Conservation (phyloP, 2,888 invertebrate genomes). For the Lissocephala sabroskyi region DNA sequence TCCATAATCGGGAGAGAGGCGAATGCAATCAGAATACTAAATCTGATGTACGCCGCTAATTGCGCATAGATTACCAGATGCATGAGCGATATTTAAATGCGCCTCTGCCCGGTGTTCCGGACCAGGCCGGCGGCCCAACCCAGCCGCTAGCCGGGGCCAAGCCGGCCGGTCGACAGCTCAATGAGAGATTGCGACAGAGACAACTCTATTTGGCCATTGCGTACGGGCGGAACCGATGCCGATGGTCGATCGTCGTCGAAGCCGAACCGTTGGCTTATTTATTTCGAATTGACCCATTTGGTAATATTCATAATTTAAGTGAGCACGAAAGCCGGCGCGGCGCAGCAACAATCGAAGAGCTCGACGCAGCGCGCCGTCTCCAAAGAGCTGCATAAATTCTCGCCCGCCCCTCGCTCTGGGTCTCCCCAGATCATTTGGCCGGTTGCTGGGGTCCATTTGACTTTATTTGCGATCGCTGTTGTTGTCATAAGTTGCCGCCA, state of each 20-base stretch:
- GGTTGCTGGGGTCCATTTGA: slow-evolving; percentile 36
- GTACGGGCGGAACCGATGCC: neutral
- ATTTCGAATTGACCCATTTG: slow-evolving; percentile 71
- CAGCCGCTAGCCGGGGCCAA: slow-evolving; percentile 6
- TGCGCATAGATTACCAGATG: slow-evolving; percentile 65
- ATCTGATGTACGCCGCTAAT: slow-evolving; percentile 65
- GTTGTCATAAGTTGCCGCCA: slow-evolving; percentile 69
- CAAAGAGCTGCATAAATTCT: slow-evolving; percentile 68
- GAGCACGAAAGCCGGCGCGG: slow-evolving; percentile 47
- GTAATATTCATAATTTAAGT: slow-evolving; percentile 71
- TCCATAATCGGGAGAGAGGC: slow-evolving; percentile 28
- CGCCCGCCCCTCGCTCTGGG: slow-evolving; percentile 51
- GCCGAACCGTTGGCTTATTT: slow-evolving; percentile 56
- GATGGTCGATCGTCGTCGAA: slow-evolving; percentile 5
- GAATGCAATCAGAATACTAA: slow-evolving; percentile 64
- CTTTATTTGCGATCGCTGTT: slow-evolving; percentile 47
- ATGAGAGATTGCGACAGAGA: slow-evolving; percentile 66
- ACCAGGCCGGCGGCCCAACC: neutral
- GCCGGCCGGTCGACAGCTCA: slow-evolving; percentile 51
- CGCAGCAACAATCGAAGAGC: slow-evolving; percentile 13
- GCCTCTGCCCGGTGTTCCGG: slow-evolving; percentile 29
- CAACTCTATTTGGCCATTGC: slow-evolving; percentile 57
- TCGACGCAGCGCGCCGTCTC: slow-evolving; percentile 28
- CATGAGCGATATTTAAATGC: slow-evolving; percentile 62
- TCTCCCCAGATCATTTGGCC: slow-evolving; percentile 12